phyloP scores from a whole-genome alignment of 1,140 invertebrate species.

The Zaprionus nigranus region DNA sequence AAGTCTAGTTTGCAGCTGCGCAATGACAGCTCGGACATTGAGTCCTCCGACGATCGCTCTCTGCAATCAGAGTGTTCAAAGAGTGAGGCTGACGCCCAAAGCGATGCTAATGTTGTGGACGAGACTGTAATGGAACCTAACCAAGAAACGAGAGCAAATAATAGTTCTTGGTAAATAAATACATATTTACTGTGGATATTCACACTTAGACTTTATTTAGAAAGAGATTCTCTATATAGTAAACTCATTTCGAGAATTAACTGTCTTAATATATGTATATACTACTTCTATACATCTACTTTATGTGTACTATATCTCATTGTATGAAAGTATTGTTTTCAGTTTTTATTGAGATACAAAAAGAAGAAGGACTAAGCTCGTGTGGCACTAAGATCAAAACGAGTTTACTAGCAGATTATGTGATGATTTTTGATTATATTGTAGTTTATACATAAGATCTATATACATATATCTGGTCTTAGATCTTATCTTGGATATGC shows the following conservation, averaged over 20 bases:
- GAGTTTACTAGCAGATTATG: no score
- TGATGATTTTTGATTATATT: not conserved
- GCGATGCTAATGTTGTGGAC: not conserved
- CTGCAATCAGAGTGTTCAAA: slow-evolving; percentile 55
- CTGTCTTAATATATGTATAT: no score
- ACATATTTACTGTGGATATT: no score
- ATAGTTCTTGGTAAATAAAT: no score
- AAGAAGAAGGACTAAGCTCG: no score
- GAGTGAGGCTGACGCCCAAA: slow-evolving; percentile 30
- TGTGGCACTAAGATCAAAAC: no score
- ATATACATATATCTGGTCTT: not conserved
- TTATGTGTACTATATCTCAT: not conserved
- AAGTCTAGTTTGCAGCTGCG: slow-evolving; percentile 13
- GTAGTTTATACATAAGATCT: not conserved
- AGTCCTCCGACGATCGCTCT: slow-evolving; percentile 62
- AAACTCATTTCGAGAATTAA: no score
- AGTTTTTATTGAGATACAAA: not conserved
- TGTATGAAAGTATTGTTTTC: not conserved
- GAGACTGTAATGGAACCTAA: slow-evolving; percentile 46
- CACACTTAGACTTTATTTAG: no score
- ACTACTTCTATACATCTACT: no score
- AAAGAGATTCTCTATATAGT: no score
- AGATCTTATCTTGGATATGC: not conserved
- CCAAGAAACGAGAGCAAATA: no score
- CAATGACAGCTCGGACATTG: slow-evolving; percentile 64